Evolutionary conservation across 2,888 invertebrate species (phyloP).

Genomic region (Andrena praecox): DNA sequence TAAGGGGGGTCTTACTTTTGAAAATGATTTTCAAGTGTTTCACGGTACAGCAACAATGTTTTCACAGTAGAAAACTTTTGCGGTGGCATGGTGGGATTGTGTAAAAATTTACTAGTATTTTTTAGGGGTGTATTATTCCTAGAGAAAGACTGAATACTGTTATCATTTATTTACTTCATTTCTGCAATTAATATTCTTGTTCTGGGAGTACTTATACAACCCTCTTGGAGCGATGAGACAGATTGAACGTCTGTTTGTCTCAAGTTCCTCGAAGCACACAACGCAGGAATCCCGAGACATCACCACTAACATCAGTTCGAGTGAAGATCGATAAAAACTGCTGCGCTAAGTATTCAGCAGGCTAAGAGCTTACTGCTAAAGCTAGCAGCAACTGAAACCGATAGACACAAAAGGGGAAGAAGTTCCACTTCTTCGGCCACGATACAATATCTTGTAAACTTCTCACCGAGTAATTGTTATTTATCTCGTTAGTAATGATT

Average conservation of each 20-base stretch:
- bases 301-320: neutral
- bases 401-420: neutral
- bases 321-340: slow-evolving; percentile 51
- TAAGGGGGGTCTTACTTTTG: too few relatives aligned
- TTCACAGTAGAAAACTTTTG: too few relatives aligned
- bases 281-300: slow-evolving; percentile 11
- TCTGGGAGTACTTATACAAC: neutral
- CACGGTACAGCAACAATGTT: too few relatives aligned
- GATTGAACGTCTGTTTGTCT: neutral
- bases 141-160: too few relatives aligned
- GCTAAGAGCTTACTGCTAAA: slow-evolving; percentile 7
- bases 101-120: too few relatives aligned
- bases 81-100: too few relatives aligned
- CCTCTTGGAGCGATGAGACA: neutral
- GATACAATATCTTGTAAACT: neutral
- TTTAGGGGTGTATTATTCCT: too few relatives aligned
- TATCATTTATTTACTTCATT: too few relatives aligned
- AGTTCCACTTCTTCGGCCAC: neutral
- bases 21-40: too few relatives aligned
- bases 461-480: neutral
- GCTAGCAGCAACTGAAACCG: neutral
- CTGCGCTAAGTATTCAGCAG: slow-evolving; percentile 21
- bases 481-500: too few relatives aligned
- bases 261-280: slow-evolving; percentile 29
- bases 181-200: neutral